Percentiles rank a stretch among this genome's conserved stretches.
These are phyloP conservation scores for Phocides pigmalion DNA, from an alignment of 1,140 invertebrate genomes.

Conservation along the genomic window DNA sequence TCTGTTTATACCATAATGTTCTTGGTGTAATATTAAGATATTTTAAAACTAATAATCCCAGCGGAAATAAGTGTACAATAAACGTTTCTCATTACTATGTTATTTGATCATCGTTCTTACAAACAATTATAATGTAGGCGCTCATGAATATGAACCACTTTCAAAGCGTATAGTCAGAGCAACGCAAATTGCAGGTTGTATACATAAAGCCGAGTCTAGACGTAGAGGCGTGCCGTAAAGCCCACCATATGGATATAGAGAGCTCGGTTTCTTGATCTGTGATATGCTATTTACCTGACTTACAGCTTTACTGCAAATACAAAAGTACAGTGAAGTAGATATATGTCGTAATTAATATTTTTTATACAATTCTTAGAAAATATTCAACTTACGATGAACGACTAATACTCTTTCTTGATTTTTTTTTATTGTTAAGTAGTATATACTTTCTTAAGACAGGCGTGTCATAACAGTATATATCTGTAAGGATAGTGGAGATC, in stretches of 20 bases:
- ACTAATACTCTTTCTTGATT: neutral
- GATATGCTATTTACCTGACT: neutral
- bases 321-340: neutral
- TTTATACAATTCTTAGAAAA: no score
- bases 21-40: neutral
- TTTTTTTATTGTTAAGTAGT: neutral
- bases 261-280: neutral
- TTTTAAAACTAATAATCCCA: neutral
- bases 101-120: slow-evolving; percentile 19
- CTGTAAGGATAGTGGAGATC: neutral
- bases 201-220: slow-evolving; percentile 37
- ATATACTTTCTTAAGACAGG: neutral
- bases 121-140: slow-evolving; percentile 17
- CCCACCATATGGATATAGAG: neutral
- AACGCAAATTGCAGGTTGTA: slow-evolving; percentile 28
- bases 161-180: slow-evolving; percentile 23
- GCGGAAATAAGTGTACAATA: neutral
- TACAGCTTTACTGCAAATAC: neutral
- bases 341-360: no score
- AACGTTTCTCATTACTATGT: slow-evolving; percentile 7
- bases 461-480: neutral
- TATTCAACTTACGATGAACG: no score
- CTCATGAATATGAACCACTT: slow-evolving; percentile 13
- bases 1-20: no score
- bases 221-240: slow-evolving; percentile 16